These are phyloP conservation scores for Heliconius melpomene DNA, from an alignment of 1,140 invertebrate genomes.

Conservation along the genomic window DNA sequence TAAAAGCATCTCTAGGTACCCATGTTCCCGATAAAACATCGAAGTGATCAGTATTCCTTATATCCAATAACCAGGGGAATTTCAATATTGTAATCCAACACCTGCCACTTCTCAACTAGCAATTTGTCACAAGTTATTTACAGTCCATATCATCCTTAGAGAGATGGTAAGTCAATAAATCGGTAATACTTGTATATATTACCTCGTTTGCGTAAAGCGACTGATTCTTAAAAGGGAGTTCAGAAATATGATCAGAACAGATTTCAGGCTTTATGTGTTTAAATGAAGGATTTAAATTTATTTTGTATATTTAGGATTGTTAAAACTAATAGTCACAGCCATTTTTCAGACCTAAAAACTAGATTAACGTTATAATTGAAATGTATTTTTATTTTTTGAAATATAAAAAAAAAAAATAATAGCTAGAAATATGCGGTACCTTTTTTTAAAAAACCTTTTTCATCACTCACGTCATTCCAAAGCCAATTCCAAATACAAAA, in stretches of 20 bases:
- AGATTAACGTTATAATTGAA: not conserved
- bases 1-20: not conserved
- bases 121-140: slow-evolving; percentile 22
- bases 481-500: slow-evolving; percentile 36
- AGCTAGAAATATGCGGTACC: not conserved
- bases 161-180: slow-evolving; percentile 11
- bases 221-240: not conserved
- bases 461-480: slow-evolving; percentile 14
- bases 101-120: slow-evolving; percentile 27
- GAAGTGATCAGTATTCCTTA: slow-evolving; percentile 29
- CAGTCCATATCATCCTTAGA: slow-evolving; percentile 22
- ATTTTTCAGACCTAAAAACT: too few relatives aligned
- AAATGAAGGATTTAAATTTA: not conserved
- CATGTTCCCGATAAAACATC: not conserved
- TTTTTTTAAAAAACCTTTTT: not conserved
- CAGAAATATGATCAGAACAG: not conserved
- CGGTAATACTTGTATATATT: not conserved
- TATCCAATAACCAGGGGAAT: slow-evolving; percentile 27
- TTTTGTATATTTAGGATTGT: not conserved
- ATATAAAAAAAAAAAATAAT: not conserved
- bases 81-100: slow-evolving; percentile 33
- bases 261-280: not conserved
- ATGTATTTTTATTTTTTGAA: not conserved
- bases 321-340: too few relatives aligned
- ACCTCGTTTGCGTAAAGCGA: not conserved